phyloP scores from a whole-genome alignment of 2,797 vertebrate species.

The Falco novaeseelandiae region DNA sequence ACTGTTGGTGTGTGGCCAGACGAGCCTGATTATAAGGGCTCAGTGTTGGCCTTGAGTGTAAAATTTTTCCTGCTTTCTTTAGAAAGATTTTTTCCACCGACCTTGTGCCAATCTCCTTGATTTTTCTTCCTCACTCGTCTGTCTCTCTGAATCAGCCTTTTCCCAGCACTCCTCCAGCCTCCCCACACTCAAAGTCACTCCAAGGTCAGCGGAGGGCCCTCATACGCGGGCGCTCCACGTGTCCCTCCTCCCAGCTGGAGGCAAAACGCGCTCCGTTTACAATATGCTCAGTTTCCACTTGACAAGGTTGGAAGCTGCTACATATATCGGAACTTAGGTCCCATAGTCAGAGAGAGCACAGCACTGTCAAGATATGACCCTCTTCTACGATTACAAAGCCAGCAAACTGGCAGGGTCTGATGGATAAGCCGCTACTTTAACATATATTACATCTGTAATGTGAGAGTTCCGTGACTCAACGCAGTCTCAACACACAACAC shows the following conservation, averaged over 20 bases:
- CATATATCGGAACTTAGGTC: not conserved
- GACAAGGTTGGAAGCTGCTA: not conserved
- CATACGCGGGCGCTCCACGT: not conserved
- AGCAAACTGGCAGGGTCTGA: not conserved
- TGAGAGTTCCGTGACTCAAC: not conserved
- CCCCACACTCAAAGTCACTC: not conserved
- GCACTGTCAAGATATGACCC: not conserved
- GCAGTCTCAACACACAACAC: not conserved
- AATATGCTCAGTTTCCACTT: constrained; percentile 36
- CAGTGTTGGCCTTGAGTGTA: not conserved
- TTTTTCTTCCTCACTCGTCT: constrained; percentile 4
- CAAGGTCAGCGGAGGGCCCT: not conserved
- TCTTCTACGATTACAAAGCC: not conserved
- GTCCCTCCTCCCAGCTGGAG: not conserved
- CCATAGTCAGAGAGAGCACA: not conserved
- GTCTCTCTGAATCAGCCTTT: constrained; percentile 43
- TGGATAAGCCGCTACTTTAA: not conserved
- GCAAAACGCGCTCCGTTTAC: not conserved
- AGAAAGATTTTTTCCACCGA: not conserved
- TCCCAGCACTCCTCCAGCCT: not conserved
- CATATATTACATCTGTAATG: not conserved
- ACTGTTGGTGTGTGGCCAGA: not conserved
- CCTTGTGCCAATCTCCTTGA: constrained; percentile 32
- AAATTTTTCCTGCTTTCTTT: not conserved
- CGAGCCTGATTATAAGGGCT: not conserved